Evolutionary conservation across 2,797 vertebrate genomes (phyloP), one percentile per base, ranked within the genome.

Genomic region (Epinephelus coioides): DNA sequence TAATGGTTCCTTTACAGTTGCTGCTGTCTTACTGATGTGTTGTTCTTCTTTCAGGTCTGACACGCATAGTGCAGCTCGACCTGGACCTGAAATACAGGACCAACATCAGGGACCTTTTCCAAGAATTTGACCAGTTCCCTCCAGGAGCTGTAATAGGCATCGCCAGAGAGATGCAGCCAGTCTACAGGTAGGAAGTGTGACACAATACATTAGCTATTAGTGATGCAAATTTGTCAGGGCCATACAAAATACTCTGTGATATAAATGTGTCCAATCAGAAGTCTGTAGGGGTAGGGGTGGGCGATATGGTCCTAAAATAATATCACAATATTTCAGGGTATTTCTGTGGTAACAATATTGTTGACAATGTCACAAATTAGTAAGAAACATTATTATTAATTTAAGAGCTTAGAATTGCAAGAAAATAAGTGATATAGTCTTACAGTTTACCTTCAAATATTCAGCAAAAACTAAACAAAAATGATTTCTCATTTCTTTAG

Each of bases 131-230:
- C 72, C 95, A 50, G 56, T 99, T 99, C 90, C 92, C 95, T 0
- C 90, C 96, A 0, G 95, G 94, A 69, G 96, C 97, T 0, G 93
- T 99, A 40, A 97, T 99, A 3, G 98, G 98, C 76, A 98, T 99
- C 61, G 91, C 96, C 47, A 93, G 93, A 73, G 98, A 99, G 93
- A 98, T 99, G 98, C 98, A 99, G 84, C 98, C 98, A 0, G 98
- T 99, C 17, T 99, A 99, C 96, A 98, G 98, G 98, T 99, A 94
- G n/a, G 51, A 4, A 18, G 2, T 23, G 19, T 38, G n/a, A 15
- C 50, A 38, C 50, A 49, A 27, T 38, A 71, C 14, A 30, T 17
- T n/a, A 49, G 4, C 49, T 65, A 13, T 12, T 51, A 38, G 12
- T 18, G 43, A 57, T 38, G 13, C 25, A 53, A 4, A 40, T 50